Evolutionary conservation across 2,888 invertebrate genomes (phyloP).

Genomic region (Lepidocyrtinus sp.): DNA sequence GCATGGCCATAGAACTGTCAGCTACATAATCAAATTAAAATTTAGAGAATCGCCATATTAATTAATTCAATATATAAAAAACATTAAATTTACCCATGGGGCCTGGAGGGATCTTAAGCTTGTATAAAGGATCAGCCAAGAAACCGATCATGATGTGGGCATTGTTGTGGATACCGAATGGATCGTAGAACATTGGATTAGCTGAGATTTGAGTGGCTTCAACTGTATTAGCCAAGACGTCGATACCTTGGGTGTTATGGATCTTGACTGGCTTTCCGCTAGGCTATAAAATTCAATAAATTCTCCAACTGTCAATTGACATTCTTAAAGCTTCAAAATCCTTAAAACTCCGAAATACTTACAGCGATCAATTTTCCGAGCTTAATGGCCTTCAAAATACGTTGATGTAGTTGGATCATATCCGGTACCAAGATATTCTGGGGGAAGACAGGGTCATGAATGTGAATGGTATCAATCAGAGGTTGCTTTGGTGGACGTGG

Average conservation of each 20-base stretch:
- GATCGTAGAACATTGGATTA: slow-evolving; percentile 44
- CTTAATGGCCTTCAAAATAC: slow-evolving; percentile 20
- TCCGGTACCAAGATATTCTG: slow-evolving; percentile 35
- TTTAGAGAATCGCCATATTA: too few species aligned
- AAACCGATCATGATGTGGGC: slow-evolving; percentile 52
- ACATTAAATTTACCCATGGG: too few species aligned
- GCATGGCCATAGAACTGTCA: slow-evolving; percentile 34
- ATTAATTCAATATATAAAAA: too few species aligned
- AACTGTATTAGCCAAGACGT: slow-evolving; percentile 40
- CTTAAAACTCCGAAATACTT: too few species aligned
- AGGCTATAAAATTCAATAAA: too few species aligned
- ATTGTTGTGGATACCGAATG: slow-evolving; percentile 44
- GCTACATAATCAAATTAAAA: too few species aligned
- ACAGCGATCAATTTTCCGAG: slow-evolving; percentile 40
- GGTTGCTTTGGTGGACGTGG: slow-evolving; percentile 33
- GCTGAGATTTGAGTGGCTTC: slow-evolving; percentile 51
- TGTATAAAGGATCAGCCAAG: slow-evolving; percentile 46
- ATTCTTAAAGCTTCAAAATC: too few species aligned
- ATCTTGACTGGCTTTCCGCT: too few species aligned
- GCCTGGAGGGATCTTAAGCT: slow-evolving; percentile 26
- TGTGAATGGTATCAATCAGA: slow-evolving; percentile 21
- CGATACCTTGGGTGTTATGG: slow-evolving; percentile 40
- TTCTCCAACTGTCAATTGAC: too few species aligned
- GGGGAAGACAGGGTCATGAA: slow-evolving; percentile 40
- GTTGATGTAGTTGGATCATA: background rate